These are phyloP conservation scores for Beaufortia kweichowensis DNA, from an alignment of 2,113 vertebrate genomes.

Conservation along the genomic window DNA sequence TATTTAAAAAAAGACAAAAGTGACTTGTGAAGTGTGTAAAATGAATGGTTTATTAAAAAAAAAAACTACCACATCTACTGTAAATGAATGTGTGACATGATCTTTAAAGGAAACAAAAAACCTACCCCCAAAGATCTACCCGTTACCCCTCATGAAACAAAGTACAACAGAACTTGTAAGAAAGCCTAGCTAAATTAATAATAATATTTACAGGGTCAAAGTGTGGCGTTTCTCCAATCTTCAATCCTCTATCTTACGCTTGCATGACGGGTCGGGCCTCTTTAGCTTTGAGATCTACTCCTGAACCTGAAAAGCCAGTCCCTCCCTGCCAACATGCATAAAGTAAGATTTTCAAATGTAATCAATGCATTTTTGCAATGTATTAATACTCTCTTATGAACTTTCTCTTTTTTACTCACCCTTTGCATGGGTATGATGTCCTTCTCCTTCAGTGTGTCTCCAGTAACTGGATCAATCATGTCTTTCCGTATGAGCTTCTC, in stretches of 20 bases:
- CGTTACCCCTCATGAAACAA: neutral
- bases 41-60: slow-evolving; percentile 40
- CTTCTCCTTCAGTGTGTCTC: slow-evolving; percentile 76
- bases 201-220: slow-evolving; percentile 31
- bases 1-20: slow-evolving; percentile 2
- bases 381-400: neutral
- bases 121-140: neutral
- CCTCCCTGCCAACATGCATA: slow-evolving; percentile 75
- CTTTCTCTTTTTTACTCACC: slow-evolving; percentile 65
- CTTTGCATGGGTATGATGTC: slow-evolving; percentile 87
- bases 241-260: slow-evolving; percentile 67
- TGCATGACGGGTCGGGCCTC: slow-evolving; percentile 90
- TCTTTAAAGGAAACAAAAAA: neutral
- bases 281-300: slow-evolving; percentile 81
- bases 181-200: neutral
- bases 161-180: neutral
- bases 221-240: too few relatives aligned
- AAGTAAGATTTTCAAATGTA: neutral
- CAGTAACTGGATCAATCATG: slow-evolving; percentile 83
- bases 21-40: slow-evolving; percentile 19
- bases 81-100: neutral
- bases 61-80: neutral
- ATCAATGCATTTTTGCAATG: neutral
- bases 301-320: slow-evolving; percentile 84
- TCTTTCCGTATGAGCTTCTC: slow-evolving; percentile 87